Evolutionary conservation across 2,797 vertebrate genomes (phyloP).

Genomic region (Rhincodon typus): DNA sequence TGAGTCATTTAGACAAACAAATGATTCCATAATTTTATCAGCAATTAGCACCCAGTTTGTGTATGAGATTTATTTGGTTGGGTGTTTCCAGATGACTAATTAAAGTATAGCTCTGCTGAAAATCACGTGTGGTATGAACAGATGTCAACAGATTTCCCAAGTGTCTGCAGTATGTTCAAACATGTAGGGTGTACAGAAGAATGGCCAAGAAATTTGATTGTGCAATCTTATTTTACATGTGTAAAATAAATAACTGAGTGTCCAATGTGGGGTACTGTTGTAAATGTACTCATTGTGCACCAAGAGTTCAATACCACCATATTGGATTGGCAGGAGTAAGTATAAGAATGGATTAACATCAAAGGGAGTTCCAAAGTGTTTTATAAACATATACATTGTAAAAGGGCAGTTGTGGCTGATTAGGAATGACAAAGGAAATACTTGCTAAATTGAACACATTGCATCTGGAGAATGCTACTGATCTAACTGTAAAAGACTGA

Average conservation of each 20-base stretch:
- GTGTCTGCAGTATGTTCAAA: neutral
- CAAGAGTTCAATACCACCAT: neutral
- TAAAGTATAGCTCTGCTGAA: neutral
- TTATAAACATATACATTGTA: neutral
- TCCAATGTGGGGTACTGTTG: neutral
- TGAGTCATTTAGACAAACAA: neutral
- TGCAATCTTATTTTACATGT: neutral
- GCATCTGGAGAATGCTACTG: neutral
- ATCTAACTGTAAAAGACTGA: neutral
- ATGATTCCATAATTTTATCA: neutral
- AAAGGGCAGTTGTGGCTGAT: neutral
- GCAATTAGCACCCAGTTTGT: neutral
- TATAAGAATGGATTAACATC: neutral
- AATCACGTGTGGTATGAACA: neutral
- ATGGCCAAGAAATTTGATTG: neutral
- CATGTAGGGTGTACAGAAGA: neutral
- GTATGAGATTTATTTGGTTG: neutral
- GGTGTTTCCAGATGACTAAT: neutral
- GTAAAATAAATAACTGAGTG: neutral
- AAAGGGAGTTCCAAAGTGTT: neutral
- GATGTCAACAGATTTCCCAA: neutral
- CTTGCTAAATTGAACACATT: neutral
- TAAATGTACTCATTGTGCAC: neutral
- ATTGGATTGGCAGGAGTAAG: neutral
- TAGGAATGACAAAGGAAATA: neutral